Percentiles rank a stretch among this genome's conserved stretches.
Conservation (phyloP, 2,888 invertebrate species). For the Tenthredo mesomela region DNA sequence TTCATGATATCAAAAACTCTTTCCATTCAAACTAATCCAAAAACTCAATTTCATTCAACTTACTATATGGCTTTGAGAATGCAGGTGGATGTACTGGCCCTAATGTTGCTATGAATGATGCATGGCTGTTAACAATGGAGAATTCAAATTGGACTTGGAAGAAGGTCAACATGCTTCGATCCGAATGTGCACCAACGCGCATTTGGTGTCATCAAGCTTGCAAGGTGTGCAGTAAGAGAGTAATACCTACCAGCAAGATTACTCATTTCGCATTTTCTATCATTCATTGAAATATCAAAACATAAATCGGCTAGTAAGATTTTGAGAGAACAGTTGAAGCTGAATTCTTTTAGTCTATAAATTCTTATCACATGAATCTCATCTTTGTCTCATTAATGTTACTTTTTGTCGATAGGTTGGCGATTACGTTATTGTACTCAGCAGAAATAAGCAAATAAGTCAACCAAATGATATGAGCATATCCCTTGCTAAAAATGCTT, state of each 20-base stretch:
- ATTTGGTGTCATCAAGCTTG: conserved; percentile 97
- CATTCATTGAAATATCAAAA: neutral
- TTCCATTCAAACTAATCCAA: neutral
- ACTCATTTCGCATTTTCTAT: neutral
- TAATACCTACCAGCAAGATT: neutral
- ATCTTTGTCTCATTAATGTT: conserved; percentile 1
- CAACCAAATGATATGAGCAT: conserved; percentile 72
- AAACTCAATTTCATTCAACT: neutral
- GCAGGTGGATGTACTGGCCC: conserved; percentile 92
- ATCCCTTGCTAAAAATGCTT: conserved; percentile 66
- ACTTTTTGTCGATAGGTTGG: conserved; percentile 79
- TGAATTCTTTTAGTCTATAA: neutral
- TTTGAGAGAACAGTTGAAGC: neutral
- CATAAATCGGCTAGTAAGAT: neutral
- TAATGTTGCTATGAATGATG: conserved; percentile 92
- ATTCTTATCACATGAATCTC: neutral
- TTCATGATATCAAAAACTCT: neutral
- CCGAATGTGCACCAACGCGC: conserved; percentile 90
- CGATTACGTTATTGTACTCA: conserved; percentile 88
- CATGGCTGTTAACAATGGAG: conserved; percentile 92
- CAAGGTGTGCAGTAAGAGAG: conserved; percentile 79
- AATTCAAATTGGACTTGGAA: conserved; percentile 87
- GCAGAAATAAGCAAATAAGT: conserved; percentile 78
- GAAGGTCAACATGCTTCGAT: conserved; percentile 87
- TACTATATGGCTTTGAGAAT: conserved; percentile 41